A percentile compares a stretch with the other conserved stretches of the same genome.
Conservation (phyloP, 2,888 invertebrate species). For the Julus scanicus region DNA sequence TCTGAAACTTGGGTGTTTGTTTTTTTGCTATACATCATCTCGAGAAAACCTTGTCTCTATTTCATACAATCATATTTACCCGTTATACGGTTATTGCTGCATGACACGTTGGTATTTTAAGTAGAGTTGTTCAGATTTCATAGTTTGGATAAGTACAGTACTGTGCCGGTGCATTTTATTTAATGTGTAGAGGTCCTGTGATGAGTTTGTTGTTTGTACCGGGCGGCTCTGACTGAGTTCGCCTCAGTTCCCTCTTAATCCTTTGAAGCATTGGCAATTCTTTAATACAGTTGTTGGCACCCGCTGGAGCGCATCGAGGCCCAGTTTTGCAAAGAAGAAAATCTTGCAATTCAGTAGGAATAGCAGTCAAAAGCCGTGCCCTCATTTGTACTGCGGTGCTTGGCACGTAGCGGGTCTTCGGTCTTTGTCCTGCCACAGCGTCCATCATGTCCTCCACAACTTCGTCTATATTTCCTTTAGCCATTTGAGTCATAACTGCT, state of each 20-base stretch:
- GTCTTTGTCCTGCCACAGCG: constrained; percentile 62
- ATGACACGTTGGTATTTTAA: neutral
- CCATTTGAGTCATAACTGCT: constrained; percentile 55
- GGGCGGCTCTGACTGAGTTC: constrained; percentile 57
- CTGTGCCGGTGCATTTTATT: neutral
- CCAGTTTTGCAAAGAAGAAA: constrained; percentile 59
- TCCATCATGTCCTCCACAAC: constrained; percentile 64
- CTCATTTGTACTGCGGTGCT: constrained; percentile 61
- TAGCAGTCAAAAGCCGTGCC: constrained; percentile 60
- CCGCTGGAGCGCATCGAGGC: constrained; percentile 60
- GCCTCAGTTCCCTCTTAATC: constrained; percentile 52
- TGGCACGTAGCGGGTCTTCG: constrained; percentile 62
- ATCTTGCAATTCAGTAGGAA: constrained; percentile 61
- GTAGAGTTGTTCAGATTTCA: neutral
- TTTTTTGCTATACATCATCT: neutral
- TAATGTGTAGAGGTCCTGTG: constrained; percentile 18
- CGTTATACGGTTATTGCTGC: neutral
- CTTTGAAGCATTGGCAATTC: constrained; percentile 44
- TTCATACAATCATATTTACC: neutral
- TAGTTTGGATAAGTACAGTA: neutral
- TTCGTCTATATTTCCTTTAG: constrained; percentile 62
- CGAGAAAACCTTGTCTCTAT: neutral
- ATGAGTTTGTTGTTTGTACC: constrained; percentile 54
- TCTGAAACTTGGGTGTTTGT: neutral
- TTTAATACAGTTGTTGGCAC: constrained; percentile 38